phyloP scores from a whole-genome alignment of 2,888 invertebrate genomes.

The Endomychus coccineus region DNA sequence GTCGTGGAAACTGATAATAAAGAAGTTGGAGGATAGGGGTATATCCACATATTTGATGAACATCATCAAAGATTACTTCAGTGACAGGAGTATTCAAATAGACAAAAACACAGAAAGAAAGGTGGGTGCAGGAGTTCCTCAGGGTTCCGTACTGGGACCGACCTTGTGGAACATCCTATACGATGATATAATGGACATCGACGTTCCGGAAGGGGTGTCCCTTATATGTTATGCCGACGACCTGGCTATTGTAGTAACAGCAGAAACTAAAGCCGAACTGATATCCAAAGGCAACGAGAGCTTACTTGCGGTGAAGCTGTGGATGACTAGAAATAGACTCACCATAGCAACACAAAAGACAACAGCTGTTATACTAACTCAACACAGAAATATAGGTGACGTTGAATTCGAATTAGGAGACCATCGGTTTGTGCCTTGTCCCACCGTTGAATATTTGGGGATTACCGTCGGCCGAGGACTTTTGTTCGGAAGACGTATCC shows the following conservation, averaged over 20 bases:
- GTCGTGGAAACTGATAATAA: slow-evolving; percentile 7
- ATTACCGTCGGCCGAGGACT: no score
- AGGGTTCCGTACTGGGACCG: slow-evolving; percentile 4
- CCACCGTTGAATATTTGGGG: no score
- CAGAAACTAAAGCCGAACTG: not conserved
- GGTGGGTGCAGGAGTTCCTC: slow-evolving; percentile 7
- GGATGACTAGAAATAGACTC: slow-evolving; percentile 4
- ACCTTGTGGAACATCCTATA: slow-evolving; percentile 2
- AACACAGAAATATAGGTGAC: no score
- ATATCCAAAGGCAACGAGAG: not conserved
- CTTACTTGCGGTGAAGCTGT: not conserved
- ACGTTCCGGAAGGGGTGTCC: not conserved
- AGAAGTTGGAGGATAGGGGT: not conserved
- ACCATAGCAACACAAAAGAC: slow-evolving; percentile 10
- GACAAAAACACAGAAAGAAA: not conserved
- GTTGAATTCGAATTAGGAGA: no score
- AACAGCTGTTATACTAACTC: no score
- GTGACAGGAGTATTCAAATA: not conserved
- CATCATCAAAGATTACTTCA: slow-evolving; percentile 14
- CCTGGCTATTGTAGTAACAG: slow-evolving; percentile 2
- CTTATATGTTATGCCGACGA: slow-evolving; percentile 8
- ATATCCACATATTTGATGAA: slow-evolving; percentile 9
- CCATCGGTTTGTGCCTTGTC: no score
- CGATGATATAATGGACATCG: slow-evolving; percentile 3
- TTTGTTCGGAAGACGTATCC: no score